Percentiles rank a stretch among this genome's conserved stretches.
These are phyloP conservation scores for Turdus rufiventris DNA, from an alignment of 2,113 vertebrate genomes.

Conservation along the genomic window DNA sequence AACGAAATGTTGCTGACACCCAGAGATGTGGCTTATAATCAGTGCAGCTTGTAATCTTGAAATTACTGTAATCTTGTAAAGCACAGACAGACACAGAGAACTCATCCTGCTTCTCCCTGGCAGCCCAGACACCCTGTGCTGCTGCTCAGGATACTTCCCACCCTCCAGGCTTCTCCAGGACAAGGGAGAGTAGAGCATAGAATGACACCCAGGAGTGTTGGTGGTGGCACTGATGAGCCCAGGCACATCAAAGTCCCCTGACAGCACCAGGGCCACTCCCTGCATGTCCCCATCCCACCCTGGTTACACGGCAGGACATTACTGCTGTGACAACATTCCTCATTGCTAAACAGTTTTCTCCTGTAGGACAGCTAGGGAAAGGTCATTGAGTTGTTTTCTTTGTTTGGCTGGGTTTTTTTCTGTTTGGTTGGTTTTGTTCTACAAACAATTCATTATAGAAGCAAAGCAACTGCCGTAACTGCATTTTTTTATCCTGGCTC, in stretches of 20 bases:
- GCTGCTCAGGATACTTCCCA: neutral
- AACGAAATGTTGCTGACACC: no score
- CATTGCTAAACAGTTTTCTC: neutral
- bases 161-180: neutral
- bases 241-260: neutral
- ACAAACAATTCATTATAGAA: neutral
- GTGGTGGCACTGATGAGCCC: neutral
- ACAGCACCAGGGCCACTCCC: neutral
- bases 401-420: neutral
- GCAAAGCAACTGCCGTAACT: neutral
- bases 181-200: neutral
- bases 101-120: neutral
- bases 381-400: accelerated
- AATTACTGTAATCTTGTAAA: accelerated
- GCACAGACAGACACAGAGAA: neutral
- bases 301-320: accelerated
- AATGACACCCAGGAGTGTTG: accelerated
- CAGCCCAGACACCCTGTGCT: neutral
- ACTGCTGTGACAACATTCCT: neutral
- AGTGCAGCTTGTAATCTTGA: no score
- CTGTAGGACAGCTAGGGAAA: neutral
- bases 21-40: no score
- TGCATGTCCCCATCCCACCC: accelerated
- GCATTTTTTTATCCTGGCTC: neutral
- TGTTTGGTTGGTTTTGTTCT: neutral